Conservation (phyloP, 2,888 invertebrate species). For the Timema podura region DNA sequence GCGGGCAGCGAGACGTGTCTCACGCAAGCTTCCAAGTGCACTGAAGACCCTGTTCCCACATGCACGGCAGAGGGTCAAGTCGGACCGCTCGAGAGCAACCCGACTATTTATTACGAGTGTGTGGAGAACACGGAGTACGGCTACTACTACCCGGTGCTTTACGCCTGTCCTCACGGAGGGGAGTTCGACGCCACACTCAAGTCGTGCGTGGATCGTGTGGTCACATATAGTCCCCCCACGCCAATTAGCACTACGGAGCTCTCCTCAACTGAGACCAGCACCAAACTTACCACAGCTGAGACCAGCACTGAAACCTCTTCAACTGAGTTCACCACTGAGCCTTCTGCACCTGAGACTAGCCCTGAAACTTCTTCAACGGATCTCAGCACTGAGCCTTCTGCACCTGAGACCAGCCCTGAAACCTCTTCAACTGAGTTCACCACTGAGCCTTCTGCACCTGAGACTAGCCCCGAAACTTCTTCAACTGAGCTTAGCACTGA, state of each 20-base stretch:
- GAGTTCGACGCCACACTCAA: conserved; percentile 6
- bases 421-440: not conserved
- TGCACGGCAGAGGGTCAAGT: not conserved
- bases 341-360: not conserved
- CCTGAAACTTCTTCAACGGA: not conserved
- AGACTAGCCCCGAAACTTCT: not conserved
- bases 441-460: not conserved
- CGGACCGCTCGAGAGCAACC: not conserved
- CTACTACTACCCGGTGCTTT: conserved; percentile 1
- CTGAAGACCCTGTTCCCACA: not conserved
- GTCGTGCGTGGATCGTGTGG: not conserved
- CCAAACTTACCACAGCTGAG: not conserved
- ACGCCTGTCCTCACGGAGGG: conserved; percentile 4
- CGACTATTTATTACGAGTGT: conserved; percentile 12
- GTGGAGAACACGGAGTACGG: conserved; percentile 6
- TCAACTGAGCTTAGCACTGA: not conserved
- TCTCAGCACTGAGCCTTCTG: not conserved
- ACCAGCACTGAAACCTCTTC: not conserved
- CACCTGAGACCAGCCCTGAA: not conserved
- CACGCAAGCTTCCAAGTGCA: not conserved
- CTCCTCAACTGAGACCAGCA: not conserved
- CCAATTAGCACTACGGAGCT: not conserved
- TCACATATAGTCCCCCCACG: conserved; percentile 8
- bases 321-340: not conserved
- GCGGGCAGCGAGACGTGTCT: not conserved